Evolutionary conservation across 2,888 invertebrate species (phyloP), one percentile per base, ranked within the genome.

Genomic region (Prenolepis imparis): DNA sequence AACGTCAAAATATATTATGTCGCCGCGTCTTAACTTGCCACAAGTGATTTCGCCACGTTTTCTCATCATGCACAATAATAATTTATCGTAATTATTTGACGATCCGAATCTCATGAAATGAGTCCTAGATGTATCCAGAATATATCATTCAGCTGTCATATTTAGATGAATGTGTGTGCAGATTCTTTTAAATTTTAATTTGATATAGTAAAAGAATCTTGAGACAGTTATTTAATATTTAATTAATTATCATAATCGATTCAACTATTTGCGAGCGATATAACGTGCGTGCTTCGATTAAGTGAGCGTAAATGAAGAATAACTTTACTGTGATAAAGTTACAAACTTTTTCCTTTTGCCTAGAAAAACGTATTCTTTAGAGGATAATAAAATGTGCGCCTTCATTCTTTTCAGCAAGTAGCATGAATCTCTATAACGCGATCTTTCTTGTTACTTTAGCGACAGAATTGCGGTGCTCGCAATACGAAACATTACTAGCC

Each of bases 101-200:
- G n/a, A 36, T 63, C 6, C 21, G 36, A 36, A 36, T 5, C 67
- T 39, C 48, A 70, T 21, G 66, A 72, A 57, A 24, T 32, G 66
- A 75, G 44, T 24, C 70, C 59, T 61, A 32, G 39, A 61, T 83
- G 64, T 67, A 68, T 72, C 12, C 4, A 18, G 18, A 15, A 41
- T 48, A 32, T 81, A 82, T 83, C 84, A 21, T 83, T 88, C 67
- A 70, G 15, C 83, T 72, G 78, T 82, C 75, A 48, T 28, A 72
- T 83, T n/a, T 72, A 82, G 32, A 36, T 18, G 28, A 82, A 83
- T 77, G 28, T 63, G 57, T 55, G 21, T 78, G 32, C 32, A 12
- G 12, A 55, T 11, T 39, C 15, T 11, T 11, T 57, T 9, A 39
- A 21, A 39, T 75, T 39, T 52, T 39, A 52, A 39, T 24, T n/a